phyloP scores from a whole-genome alignment of 2,113 vertebrate species.

The Vulpes ferrilata region DNA sequence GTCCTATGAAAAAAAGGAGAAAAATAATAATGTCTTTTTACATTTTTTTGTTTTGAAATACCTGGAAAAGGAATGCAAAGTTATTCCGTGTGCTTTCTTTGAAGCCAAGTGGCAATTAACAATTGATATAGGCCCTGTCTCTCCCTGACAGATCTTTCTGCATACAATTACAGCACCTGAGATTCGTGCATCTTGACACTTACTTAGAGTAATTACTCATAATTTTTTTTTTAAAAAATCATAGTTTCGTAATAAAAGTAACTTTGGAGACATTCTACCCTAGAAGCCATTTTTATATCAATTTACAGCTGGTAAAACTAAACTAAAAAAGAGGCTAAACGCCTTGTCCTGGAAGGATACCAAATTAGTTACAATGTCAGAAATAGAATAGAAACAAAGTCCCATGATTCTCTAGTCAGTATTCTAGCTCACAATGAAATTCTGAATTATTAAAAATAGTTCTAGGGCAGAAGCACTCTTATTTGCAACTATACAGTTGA shows the following conservation, averaged over 20 bases:
- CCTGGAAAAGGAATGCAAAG: not conserved
- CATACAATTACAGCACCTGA: not conserved
- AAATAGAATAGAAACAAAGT: conserved; percentile 66
- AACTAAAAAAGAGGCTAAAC: conserved; percentile 65
- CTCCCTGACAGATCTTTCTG: not conserved
- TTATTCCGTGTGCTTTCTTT: not conserved
- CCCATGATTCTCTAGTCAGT: not conserved
- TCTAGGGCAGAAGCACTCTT: not conserved
- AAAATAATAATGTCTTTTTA: not conserved
- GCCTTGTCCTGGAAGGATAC: conserved; percentile 38
- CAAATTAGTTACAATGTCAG: conserved; percentile 39
- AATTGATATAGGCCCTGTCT: not conserved
- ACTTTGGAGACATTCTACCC: not conserved
- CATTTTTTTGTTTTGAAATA: conserved; percentile 41
- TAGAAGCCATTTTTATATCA: conserved; percentile 32
- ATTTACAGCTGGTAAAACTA: conserved; percentile 54
- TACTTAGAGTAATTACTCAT: not conserved
- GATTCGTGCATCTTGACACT: not conserved
- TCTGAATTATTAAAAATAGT: conserved; percentile 49
- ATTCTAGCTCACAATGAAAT: not conserved
- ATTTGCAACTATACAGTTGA: not conserved
- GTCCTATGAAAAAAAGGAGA: not conserved
- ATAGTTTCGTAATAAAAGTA: conserved; percentile 18
- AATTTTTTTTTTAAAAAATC: not conserved
- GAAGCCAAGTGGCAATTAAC: conserved; percentile 20